Percentiles rank a stretch among this genome's conserved stretches.
Conservation (phyloP, 2,113 vertebrate species). For the Mixornis gularis region DNA sequence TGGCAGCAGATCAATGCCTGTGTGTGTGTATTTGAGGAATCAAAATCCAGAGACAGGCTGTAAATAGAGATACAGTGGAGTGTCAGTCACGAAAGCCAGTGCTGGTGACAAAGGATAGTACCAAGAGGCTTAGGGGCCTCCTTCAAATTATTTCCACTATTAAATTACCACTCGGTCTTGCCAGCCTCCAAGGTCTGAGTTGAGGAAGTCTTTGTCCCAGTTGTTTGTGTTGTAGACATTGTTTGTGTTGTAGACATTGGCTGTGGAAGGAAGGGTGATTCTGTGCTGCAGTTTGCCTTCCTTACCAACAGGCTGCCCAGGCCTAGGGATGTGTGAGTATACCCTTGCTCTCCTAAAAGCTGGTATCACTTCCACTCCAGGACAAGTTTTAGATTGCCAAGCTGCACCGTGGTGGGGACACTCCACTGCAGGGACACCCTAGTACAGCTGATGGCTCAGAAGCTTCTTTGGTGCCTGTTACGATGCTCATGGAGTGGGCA, state of each 20-base stretch:
- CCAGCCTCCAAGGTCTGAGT: background rate
- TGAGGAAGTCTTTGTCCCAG: background rate
- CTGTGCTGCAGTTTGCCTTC: background rate
- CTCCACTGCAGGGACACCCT: no score
- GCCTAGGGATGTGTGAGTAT: background rate
- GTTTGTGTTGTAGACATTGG: background rate
- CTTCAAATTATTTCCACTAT: background rate
- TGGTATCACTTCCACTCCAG: background rate
- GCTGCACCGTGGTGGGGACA: background rate
- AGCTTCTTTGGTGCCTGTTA: background rate
- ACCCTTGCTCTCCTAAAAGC: background rate
- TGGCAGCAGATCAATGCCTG: background rate
- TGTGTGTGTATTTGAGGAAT: background rate
- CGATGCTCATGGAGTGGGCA: background rate
- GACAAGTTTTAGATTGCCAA: background rate
- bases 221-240: background rate
- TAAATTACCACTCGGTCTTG: background rate
- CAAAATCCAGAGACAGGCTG: background rate
- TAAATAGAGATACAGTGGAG: background rate
- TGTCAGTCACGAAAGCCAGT: background rate
- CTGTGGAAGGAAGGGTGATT: background rate
- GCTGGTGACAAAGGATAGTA: background rate
- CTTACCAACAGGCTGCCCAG: background rate
- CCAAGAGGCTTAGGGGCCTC: background rate
- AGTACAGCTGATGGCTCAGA: background rate